Evolutionary conservation across 2,113 vertebrate species (phyloP), one percentile per base, ranked within the genome.

Genomic region (Manacus vitellinus): DNA sequence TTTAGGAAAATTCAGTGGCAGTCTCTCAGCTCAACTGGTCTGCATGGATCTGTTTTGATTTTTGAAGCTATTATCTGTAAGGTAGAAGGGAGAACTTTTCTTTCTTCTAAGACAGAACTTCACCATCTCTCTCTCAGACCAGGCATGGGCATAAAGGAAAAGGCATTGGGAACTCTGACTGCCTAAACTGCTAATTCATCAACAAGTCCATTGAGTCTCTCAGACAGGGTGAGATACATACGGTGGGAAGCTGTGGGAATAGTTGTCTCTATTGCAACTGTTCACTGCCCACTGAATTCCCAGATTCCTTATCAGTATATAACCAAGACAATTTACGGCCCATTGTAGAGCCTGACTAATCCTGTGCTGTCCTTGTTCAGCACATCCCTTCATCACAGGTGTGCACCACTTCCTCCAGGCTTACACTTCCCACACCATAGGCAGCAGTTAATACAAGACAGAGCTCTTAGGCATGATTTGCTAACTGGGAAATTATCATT

Each of bases 371-470:
- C 54, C 73, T 49, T 37, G 54, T 35, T 84, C 68, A 33, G 43
- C 24, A 62, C 24, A 23, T 1, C 3, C 4, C 16, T 61, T 70
- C 24, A 25, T 44, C 66, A 51, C 3, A 3, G 2, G 9, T 46
- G 23, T 7, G 4, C 62, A 54, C 20, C 4, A 10, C 23, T 49
- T 0, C 0, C 24, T 77, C 33, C 52, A 31, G 66, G 71, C 47
- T 47, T 18, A 58, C 0, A 0, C 19, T 19, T 37, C 51, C 52
- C 65, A 73, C 7, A 44, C 33, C 47, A 19, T 76, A 55, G 47
- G 39, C 62, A 73, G 68, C 12, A 20, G 24, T 28, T 82, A 2
- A 11, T 27, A 8, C n/a, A 49, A 62, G 74, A 25, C 24, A 77
- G 39, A 90, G 19, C 41, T 63, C 46, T 39, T 39, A 59, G 27